Conservation (phyloP, 2,113 vertebrate genomes). For the Gambusia affinis region DNA sequence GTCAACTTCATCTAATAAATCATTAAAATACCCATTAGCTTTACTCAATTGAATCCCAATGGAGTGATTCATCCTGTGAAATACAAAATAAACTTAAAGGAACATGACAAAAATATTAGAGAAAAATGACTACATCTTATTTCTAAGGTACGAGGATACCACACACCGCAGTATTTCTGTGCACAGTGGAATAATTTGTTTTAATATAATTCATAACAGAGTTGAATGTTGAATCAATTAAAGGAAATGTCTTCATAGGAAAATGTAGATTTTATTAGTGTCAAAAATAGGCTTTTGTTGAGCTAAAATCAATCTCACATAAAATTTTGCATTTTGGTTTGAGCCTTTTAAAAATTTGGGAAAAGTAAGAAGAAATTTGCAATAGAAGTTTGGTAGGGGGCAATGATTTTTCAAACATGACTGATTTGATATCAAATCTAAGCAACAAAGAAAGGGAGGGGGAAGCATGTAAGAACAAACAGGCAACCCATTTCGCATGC, state of each 20-base stretch:
- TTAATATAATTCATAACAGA: not conserved
- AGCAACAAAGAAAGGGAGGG: not conserved
- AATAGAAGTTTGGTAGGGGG: not conserved
- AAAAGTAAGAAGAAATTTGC: not conserved
- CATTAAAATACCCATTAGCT: not conserved
- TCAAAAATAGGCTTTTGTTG: not conserved
- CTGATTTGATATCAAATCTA: not conserved
- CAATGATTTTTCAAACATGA: not conserved
- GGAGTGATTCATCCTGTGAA: not conserved
- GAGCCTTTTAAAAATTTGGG: too few relatives aligned
- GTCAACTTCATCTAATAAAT: not conserved
- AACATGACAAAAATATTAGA: not conserved
- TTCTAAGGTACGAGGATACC: not conserved
- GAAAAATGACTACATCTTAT: not conserved
- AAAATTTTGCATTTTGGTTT: not conserved
- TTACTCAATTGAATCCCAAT: not conserved
- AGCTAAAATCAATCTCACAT: not conserved
- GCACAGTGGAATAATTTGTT: not conserved
- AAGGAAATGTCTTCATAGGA: not conserved
- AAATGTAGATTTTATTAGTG: not conserved
- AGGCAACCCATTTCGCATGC: constrained; percentile 26
- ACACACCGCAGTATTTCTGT: not conserved
- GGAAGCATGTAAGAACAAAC: not conserved
- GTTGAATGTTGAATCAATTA: too few relatives aligned
- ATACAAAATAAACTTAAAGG: not conserved